Base-by-base conservation (phyloP, 2,797 vertebrate species). In the Pelodytes ibericus region DNA sequence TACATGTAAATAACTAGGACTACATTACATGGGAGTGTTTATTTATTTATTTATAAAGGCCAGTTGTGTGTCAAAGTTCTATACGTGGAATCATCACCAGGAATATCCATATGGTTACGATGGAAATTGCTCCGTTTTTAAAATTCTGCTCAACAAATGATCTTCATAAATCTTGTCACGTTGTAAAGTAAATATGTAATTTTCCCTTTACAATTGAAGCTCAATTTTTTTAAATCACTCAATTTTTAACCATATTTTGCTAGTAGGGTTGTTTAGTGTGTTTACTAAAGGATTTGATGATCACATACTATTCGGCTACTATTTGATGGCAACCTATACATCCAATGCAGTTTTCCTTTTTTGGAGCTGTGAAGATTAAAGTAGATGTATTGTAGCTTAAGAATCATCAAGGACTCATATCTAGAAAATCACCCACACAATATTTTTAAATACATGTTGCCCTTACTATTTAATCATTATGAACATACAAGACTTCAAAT, bases 351-450 rank as follows among this genome's bases (percentile, higher is more conserved):
- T 2, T 18, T 53, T 62, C 41, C 58, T 36, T 58, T 75, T 75
- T 57, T 13, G 47, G 39, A 59, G 62, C 26, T 70, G 66, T 76
- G 29, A 62, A 70, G 66, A 70, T 70, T 31, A 71, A 77, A 77
- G 74, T 65, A 69, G 70, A 64, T 41, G 10, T 47, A 71, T 64
- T 77, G 74, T 59, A 64, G 56, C 31, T 56, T 10, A 57, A 71
- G 36, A 76, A 44, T 58, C 30, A 41, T 57, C 44, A 61, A 63
- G 58, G 74, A 56, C 29, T 41, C 59, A 20, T 20, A 56, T 57
- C 26, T 66, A 41, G 69, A 27, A 63, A 76, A 70, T 33, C 41
- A 61, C 33, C 41, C 36, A 75, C 39, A 30, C 33, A 58, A 29
- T 44, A 58, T 33, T 68, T 36, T 60, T 41, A 41, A 33, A 62